phyloP scores from a whole-genome alignment of 2,797 vertebrate genomes.

The Hydrolagus colliei region DNA sequence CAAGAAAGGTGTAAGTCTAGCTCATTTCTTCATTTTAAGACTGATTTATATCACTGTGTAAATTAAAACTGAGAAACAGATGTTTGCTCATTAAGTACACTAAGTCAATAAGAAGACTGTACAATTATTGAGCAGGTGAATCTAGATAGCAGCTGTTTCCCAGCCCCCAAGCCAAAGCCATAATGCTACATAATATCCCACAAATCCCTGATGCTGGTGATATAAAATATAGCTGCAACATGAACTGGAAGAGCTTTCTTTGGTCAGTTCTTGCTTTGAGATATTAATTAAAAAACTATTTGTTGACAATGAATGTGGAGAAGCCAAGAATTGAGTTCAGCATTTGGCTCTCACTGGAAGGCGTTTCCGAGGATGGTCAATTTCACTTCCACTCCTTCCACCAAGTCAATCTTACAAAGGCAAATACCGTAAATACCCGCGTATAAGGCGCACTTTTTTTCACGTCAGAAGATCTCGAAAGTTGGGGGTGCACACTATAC shows the following conservation, averaged over 20 bases:
- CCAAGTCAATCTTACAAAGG: no score
- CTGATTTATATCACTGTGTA: neutral
- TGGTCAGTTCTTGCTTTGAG: no score
- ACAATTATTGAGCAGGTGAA: neutral
- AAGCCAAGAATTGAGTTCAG: no score
- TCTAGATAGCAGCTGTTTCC: slow-evolving; percentile 27
- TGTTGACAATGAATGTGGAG: no score
- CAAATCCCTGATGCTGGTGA: neutral
- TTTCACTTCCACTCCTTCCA: slow-evolving; percentile 32
- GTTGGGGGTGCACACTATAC: no score
- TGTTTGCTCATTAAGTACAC: slow-evolving; percentile 25
- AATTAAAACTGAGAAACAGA: slow-evolving; percentile 11
- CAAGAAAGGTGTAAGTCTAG: neutral
- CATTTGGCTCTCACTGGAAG: no score
- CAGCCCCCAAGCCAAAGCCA: slow-evolving; percentile 8
- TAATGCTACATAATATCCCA: slow-evolving; percentile 4
- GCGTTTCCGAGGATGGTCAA: slow-evolving; percentile 23
- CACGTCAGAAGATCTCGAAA: no score
- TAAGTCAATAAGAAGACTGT: neutral
- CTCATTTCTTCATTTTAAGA: neutral
- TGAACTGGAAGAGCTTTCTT: neutral
- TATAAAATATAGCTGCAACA: neutral
- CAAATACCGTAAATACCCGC: neutral
- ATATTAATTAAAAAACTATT: no score
- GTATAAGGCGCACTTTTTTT: no score